Conservation (phyloP, 2,797 vertebrate species). For the Oophaga sylvatica region DNA sequence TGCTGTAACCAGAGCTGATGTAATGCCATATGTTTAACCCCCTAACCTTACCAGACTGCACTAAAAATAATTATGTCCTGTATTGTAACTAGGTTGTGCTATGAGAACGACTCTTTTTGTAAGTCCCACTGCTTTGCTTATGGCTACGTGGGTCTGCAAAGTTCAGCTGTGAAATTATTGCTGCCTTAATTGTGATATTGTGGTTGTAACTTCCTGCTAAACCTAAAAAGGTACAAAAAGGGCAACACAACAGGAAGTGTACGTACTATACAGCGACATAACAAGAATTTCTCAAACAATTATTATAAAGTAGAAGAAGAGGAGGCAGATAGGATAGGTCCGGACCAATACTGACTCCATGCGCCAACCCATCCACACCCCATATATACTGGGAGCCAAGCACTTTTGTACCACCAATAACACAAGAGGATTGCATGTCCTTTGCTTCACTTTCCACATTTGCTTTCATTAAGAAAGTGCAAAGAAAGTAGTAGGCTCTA, state of each 20-base stretch:
- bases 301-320: background rate
- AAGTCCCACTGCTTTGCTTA: background rate
- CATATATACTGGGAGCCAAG: no score
- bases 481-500: no score
- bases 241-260: constrained; percentile 34
- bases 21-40: background rate
- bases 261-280: background rate
- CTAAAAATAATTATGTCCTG: background rate
- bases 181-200: background rate
- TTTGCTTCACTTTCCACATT: no score
- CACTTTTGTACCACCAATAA: no score
- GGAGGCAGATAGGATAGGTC: background rate
- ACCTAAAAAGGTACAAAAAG: background rate
- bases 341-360: no score
- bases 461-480: no score
- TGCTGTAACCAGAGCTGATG: background rate
- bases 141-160: background rate
- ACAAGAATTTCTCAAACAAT: background rate
- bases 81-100: background rate
- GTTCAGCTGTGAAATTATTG: background rate
- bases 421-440: no score
- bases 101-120: background rate
- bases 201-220: constrained; percentile 56
- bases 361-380: no score
- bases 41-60: background rate